These are phyloP conservation scores for Drosophila parabipectinata DNA, from an alignment of 1,140 invertebrate species.

Conservation along the genomic window DNA sequence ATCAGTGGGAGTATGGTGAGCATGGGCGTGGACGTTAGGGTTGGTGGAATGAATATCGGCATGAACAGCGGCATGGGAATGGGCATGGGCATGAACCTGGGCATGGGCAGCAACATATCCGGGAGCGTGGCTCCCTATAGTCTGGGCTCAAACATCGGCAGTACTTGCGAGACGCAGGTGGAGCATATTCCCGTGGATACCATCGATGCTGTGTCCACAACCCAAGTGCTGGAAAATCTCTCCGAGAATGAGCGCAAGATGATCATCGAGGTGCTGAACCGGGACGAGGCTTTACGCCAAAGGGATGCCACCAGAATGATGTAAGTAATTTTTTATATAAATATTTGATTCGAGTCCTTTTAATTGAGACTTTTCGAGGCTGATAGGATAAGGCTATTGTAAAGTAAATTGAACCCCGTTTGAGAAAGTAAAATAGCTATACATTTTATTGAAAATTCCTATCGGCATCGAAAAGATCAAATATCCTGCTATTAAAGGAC, in stretches of 20 bases:
- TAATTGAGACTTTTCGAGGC: not conserved
- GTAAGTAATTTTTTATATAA: constrained; percentile 59
- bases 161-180: constrained; percentile 62
- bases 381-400: not conserved
- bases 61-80: constrained; percentile 44
- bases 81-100: constrained; percentile 24
- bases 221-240: constrained; percentile 81
- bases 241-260: constrained; percentile 83
- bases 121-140: constrained; percentile 20
- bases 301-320: constrained; percentile 83
- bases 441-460: not conserved
- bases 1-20: constrained; percentile 2
- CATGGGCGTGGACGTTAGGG: constrained; percentile 4
- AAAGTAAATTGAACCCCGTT: too few relatives aligned
- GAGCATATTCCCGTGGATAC: constrained; percentile 77
- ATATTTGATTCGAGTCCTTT: not conserved
- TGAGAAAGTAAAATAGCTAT: not conserved
- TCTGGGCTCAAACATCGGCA: constrained; percentile 41
- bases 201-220: constrained; percentile 75
- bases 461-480: constrained; percentile 5
- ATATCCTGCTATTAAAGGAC: constrained; percentile 8
- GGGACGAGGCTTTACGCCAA: constrained; percentile 81
- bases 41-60: constrained; percentile 33
- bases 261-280: constrained; percentile 82
- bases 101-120: constrained; percentile 30